Conservation (phyloP, 2,888 invertebrate species). For the Cerastoderma edule region DNA sequence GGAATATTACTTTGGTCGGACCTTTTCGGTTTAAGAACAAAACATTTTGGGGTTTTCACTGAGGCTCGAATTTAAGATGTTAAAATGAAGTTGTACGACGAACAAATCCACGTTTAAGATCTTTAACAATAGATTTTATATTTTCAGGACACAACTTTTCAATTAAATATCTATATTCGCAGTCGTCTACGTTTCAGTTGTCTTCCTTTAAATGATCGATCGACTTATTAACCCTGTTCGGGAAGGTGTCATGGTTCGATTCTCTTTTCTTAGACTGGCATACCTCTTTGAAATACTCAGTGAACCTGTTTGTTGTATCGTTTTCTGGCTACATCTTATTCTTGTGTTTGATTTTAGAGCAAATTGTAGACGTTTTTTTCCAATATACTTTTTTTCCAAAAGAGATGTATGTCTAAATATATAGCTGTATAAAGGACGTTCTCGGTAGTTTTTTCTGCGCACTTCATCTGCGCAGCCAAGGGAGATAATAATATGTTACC, state of each 20-base stretch:
- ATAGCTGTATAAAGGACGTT: not conserved
- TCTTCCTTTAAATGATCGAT: not conserved
- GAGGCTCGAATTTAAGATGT: not conserved
- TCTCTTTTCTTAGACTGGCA: not conserved
- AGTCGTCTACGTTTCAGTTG: too few species aligned
- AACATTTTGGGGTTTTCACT: too few species aligned
- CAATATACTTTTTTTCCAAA: slow-evolving; percentile 11
- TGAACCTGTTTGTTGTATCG: not conserved
- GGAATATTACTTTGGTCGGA: too few species aligned
- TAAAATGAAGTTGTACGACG: not conserved
- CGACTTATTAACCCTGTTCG: not conserved
- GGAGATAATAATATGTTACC: too few species aligned
- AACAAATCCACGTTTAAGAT: too few species aligned
- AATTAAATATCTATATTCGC: too few species aligned
- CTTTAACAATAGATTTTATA: too few species aligned
- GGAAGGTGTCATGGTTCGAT: too few species aligned
- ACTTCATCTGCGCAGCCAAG: too few species aligned
- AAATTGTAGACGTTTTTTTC: not conserved
- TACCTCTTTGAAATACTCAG: not conserved
- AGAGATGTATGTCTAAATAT: not conserved
- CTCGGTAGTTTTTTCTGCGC: too few species aligned
- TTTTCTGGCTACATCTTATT: not conserved
- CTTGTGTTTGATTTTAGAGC: not conserved
- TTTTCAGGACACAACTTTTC: too few species aligned
- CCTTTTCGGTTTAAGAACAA: too few species aligned